Evolutionary conservation across 2,797 vertebrate species (phyloP).

Genomic region (Lagorchestes hirsutus): DNA sequence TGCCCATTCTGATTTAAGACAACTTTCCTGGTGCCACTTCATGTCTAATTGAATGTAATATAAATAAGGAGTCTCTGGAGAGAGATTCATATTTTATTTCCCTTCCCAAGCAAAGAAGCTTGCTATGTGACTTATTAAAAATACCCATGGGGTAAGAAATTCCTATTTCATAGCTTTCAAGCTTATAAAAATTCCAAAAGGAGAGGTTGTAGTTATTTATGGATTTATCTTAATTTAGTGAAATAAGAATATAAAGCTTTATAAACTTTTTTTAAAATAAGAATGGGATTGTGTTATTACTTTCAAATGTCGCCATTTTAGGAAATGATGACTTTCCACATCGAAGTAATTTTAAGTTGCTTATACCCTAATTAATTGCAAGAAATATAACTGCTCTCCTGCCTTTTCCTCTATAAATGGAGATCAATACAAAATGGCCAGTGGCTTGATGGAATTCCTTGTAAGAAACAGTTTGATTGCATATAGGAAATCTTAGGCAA

Average conservation of each 20-base stretch:
- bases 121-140: slow-evolving; percentile 73
- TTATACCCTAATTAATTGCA: slow-evolving; percentile 10
- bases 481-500: slow-evolving; percentile 10
- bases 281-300: background rate
- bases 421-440: slow-evolving; percentile 32
- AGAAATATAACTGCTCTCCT: background rate
- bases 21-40: slow-evolving; percentile 52
- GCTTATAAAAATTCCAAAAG: slow-evolving; percentile 44
- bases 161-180: slow-evolving; percentile 57
- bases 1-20: slow-evolving; percentile 54
- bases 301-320: slow-evolving; percentile 33
- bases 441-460: slow-evolving; percentile 10
- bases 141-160: slow-evolving; percentile 58
- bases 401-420: slow-evolving; percentile 17
- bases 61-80: slow-evolving; percentile 59
- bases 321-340: slow-evolving; percentile 43
- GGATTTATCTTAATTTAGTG: slow-evolving; percentile 25
- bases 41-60: slow-evolving; percentile 62
- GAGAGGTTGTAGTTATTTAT: background rate
- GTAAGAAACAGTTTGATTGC: background rate
- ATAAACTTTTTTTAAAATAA: slow-evolving; percentile 22
- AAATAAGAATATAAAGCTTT: slow-evolving; percentile 22
- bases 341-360: slow-evolving; percentile 37
- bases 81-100: slow-evolving; percentile 72
- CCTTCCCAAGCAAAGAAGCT: slow-evolving; percentile 61